Percentiles rank a stretch among this genome's conserved stretches.
phyloP scores from a whole-genome alignment of 1,140 invertebrate genomes.

The Lutraria rhynchaena region DNA sequence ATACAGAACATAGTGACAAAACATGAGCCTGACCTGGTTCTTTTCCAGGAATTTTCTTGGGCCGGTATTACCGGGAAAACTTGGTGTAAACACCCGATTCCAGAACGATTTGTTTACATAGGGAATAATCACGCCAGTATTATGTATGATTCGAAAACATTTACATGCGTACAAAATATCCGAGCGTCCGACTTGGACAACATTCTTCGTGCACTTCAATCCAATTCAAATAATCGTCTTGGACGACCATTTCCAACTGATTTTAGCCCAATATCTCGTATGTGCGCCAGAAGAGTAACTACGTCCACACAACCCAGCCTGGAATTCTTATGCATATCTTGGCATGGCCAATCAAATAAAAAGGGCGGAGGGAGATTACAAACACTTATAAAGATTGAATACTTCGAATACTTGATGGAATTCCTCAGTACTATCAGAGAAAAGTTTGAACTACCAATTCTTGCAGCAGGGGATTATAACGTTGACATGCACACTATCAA shows the following conservation, averaged over 20 bases:
- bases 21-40: not conserved
- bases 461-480: not conserved
- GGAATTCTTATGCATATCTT: not conserved
- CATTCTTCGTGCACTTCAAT: not conserved
- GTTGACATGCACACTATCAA: not conserved
- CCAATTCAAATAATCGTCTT: not conserved
- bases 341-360: not conserved
- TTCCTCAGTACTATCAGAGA: not conserved
- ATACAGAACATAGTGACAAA: not conserved
- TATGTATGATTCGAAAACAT: not conserved
- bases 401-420: slow-evolving; percentile 3
- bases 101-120: not conserved
- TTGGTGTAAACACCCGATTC: not conserved
- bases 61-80: not conserved
- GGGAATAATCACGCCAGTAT: not conserved
- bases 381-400: not conserved
- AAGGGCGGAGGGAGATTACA: not conserved
- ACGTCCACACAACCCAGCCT: not conserved
- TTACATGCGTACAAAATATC: slow-evolving; percentile 5
- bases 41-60: not conserved
- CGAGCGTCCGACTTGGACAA: not conserved
- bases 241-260: not conserved
- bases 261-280: not conserved
- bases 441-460: slow-evolving; percentile 5
- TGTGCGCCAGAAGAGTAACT: not conserved